Evolutionary conservation across 1,140 invertebrate species (phyloP).

Genomic region (Thalassaphorura encarpata): DNA sequence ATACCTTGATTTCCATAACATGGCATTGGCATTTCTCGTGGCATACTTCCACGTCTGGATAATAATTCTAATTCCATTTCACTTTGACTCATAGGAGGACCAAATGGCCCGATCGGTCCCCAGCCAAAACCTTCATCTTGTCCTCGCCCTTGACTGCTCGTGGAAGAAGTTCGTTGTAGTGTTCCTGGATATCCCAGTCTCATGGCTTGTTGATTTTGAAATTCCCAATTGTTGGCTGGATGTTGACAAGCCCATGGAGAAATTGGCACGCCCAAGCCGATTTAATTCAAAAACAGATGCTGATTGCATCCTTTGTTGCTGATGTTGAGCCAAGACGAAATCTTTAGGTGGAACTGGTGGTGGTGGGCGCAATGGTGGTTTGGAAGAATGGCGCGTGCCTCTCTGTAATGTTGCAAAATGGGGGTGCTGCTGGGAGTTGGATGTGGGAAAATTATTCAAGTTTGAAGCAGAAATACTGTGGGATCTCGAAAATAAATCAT

Average conservation of each 20-base stretch:
- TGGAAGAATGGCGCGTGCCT: slow-evolving; percentile 2
- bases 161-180: not conserved
- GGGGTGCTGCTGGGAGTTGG: slow-evolving; percentile 18
- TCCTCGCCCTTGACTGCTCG: not conserved
- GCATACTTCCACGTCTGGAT: too few relatives aligned
- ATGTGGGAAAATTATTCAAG: slow-evolving; percentile 15
- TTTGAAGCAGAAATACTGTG: slow-evolving; percentile 28
- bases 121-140: too few relatives aligned
- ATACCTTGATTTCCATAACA: too few relatives aligned
- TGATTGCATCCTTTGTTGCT: slow-evolving; percentile 7
- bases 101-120: too few relatives aligned
- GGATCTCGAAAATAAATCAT: not conserved
- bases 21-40: too few relatives aligned
- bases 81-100: too few relatives aligned
- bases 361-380: slow-evolving; percentile 26
- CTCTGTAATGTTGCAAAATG: slow-evolving; percentile 31
- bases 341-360: slow-evolving; percentile 29
- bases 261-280: not conserved
- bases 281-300: slow-evolving; percentile 25
- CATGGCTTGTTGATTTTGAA: too few relatives aligned
- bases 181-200: slow-evolving; percentile 1
- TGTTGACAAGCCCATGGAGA: slow-evolving; percentile 9
- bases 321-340: not conserved
- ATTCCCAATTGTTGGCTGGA: slow-evolving; percentile 3
- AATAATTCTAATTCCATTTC: too few relatives aligned